These are phyloP conservation scores for Ptilodon capucinus DNA, from an alignment of 2,888 invertebrate genomes.

Conservation along the genomic window DNA sequence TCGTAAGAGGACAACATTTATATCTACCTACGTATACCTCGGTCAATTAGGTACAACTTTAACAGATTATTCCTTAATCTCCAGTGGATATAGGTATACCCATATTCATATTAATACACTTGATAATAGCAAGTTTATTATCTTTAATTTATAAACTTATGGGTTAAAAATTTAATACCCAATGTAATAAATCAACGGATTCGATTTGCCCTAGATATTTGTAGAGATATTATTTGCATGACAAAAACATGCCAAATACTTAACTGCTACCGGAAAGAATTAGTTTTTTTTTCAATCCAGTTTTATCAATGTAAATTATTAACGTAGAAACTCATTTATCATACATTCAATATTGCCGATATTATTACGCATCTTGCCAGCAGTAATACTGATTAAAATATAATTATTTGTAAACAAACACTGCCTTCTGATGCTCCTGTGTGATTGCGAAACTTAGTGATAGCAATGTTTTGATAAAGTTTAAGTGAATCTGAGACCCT, in stretches of 20 bases:
- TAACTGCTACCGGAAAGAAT: background rate
- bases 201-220: slow-evolving; percentile 9
- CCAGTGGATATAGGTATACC: background rate
- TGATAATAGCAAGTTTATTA: background rate
- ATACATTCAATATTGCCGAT: slow-evolving; percentile 14
- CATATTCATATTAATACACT: background rate
- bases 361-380: slow-evolving; percentile 52
- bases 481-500: slow-evolving; percentile 15
- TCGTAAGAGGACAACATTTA: background rate
- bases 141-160: background rate
- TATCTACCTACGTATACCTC: slow-evolving; percentile 31
- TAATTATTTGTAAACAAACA: slow-evolving; percentile 47
- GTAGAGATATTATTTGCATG: slow-evolving; percentile 11
- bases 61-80: slow-evolving; percentile 2
- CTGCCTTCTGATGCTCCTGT: slow-evolving; percentile 52
- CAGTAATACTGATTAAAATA: slow-evolving; percentile 32
- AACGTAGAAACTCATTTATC: background rate
- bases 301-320: slow-evolving; percentile 2
- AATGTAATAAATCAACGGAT: slow-evolving; percentile 13
- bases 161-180: background rate
- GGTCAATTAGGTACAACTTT: slow-evolving; percentile 18
- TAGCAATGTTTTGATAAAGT: slow-evolving; percentile 7
- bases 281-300: background rate
- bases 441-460: slow-evolving; percentile 16
- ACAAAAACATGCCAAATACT: slow-evolving; percentile 6